phyloP scores from a whole-genome alignment of 2,113 vertebrate species.

The Trichomycterus rosablanca region DNA sequence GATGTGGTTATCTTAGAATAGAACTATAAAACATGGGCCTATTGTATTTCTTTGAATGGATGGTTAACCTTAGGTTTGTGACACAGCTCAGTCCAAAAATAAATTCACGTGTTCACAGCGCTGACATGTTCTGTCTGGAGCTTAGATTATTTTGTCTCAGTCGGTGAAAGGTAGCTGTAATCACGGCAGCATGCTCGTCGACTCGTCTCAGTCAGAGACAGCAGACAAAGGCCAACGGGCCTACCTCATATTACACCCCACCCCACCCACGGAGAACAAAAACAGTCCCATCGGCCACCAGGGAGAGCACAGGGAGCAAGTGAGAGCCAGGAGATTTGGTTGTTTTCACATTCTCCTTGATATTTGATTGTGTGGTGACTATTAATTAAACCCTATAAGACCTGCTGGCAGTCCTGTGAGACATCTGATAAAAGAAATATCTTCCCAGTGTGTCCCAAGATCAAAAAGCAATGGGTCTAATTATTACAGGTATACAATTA shows the following conservation, averaged over 20 bases:
- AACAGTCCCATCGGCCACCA: constrained; percentile 66
- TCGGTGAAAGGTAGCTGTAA: constrained; percentile 51
- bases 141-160: constrained; percentile 42
- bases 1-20: neutral
- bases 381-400: constrained; percentile 61
- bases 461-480: neutral
- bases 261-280: constrained; percentile 63
- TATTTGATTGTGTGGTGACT: constrained; percentile 55
- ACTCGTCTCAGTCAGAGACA: constrained; percentile 54
- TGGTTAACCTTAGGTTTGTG: constrained; percentile 9
- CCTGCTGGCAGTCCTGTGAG: constrained; percentile 22
- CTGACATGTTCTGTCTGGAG: constrained; percentile 17
- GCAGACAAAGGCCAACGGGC: constrained; percentile 69
- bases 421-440: constrained; percentile 24
- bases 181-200: constrained; percentile 49
- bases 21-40: neutral
- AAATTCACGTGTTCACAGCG: constrained; percentile 33
- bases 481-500: neutral
- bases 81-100: constrained; percentile 11
- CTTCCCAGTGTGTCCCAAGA: constrained; percentile 1
- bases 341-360: constrained; percentile 61
- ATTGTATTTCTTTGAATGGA: constrained; percentile 8
- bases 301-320: constrained; percentile 54
- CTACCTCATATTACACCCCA: constrained; percentile 43
- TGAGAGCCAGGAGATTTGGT: constrained; percentile 64